These are phyloP conservation scores for Brotula barbata DNA, from an alignment of 2,797 vertebrate species.

Conservation along the genomic window DNA sequence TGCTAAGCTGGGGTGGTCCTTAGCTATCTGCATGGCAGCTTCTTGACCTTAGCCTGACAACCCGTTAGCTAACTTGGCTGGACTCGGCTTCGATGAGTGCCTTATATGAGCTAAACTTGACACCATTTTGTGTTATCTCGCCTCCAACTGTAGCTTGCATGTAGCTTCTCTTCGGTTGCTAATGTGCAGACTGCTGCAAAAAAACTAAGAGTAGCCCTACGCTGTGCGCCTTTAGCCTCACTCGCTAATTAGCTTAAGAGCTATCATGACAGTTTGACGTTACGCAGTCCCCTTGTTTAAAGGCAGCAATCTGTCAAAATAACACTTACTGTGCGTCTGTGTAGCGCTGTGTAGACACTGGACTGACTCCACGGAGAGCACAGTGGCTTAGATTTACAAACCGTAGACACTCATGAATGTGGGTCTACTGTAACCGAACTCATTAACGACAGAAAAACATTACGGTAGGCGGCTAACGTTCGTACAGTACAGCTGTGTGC, in stretches of 20 bases:
- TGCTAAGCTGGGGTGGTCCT: constrained; percentile 33
- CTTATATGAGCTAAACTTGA: background rate
- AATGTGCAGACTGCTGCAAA: background rate
- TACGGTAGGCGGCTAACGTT: constrained; percentile 56
- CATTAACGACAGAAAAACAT: constrained; percentile 53
- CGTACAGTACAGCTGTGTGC: constrained; percentile 46
- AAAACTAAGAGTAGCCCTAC: constrained; percentile 25
- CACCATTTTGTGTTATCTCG: background rate
- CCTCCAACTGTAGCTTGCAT: background rate
- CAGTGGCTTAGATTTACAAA: constrained; percentile 15
- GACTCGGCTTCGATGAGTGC: constrained; percentile 2
- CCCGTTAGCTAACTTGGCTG: constrained; percentile 51
- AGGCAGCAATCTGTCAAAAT: constrained; percentile 40
- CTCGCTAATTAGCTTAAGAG: constrained; percentile 57
- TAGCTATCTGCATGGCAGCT: constrained; percentile 64
- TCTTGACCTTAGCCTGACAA: constrained; percentile 76
- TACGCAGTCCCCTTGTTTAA: constrained; percentile 54
- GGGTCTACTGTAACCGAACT: constrained; percentile 29
- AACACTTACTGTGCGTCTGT: constrained; percentile 43
- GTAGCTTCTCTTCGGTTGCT: background rate
- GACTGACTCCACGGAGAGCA: constrained; percentile 10
- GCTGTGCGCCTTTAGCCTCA: constrained; percentile 37
- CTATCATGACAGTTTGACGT: constrained; percentile 57
- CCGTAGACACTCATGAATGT: background rate
- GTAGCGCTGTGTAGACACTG: constrained; percentile 3